Conservation (phyloP, 2,113 vertebrate species). For the Cygnus buccinator region DNA sequence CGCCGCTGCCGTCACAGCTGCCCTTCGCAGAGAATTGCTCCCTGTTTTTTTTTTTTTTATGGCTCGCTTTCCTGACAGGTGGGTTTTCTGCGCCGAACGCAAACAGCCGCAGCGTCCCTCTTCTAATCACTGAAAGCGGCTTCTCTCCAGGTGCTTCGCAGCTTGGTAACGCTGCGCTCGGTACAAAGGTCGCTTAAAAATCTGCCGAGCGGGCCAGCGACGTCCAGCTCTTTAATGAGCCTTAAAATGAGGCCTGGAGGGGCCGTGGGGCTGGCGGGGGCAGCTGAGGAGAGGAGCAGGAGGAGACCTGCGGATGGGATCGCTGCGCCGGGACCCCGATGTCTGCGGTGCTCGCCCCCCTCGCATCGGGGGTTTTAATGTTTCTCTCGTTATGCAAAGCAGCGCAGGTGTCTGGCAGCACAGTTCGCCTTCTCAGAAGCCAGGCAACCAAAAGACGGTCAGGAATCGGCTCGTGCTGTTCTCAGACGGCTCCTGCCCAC, state of each 20-base stretch:
- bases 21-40: slow-evolving; percentile 28
- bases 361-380: background rate
- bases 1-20: slow-evolving; percentile 48
- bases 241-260: no score
- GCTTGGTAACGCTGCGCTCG: background rate
- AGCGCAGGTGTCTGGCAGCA: slow-evolving; percentile 1
- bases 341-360: background rate
- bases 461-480: rapidly evolving
- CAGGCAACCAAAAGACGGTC: background rate
- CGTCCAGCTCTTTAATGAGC: background rate
- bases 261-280: no score
- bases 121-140: background rate
- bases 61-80: slow-evolving; percentile 2
- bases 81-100: background rate
- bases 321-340: rapidly evolving
- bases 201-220: background rate
- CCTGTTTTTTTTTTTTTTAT: background rate
- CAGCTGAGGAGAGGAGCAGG: no score
- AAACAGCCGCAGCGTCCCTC: background rate
- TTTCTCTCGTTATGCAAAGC: background rate
- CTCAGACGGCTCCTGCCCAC: rapidly evolving
- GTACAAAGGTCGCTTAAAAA: slow-evolving; percentile 57
- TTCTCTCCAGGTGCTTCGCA: background rate
- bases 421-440: background rate
- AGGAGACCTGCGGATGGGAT: background rate